Evolutionary conservation across 2,797 vertebrate genomes (phyloP).

Genomic region (Spheniscus humboldti): DNA sequence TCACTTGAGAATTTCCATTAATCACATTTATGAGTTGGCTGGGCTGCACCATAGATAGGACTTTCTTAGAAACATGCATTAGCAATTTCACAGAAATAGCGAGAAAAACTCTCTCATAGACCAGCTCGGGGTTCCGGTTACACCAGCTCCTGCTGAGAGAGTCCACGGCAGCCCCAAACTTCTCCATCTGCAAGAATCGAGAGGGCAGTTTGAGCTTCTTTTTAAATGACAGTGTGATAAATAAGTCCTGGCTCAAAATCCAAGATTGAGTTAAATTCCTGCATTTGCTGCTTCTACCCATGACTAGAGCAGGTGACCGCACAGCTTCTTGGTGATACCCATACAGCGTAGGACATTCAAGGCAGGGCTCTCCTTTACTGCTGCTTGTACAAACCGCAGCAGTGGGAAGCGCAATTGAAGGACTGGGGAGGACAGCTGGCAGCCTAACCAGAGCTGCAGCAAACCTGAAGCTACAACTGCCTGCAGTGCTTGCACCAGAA

Average conservation of each 20-base stretch:
- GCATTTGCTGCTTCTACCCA: neutral
- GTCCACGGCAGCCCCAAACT: conserved; percentile 2
- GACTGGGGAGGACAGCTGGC: too few relatives aligned
- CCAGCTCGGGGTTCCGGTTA: conserved; percentile 16
- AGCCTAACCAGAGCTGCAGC: neutral
- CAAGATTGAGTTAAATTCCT: neutral
- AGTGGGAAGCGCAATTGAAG: neutral
- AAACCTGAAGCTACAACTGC: neutral
- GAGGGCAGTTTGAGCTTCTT: neutral
- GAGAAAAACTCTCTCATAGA: conserved; percentile 50
- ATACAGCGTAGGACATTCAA: accelerated
- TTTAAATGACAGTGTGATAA: neutral
- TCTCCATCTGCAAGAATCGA: neutral
- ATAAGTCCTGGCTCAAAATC: neutral
- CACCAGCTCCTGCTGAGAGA: conserved; percentile 42
- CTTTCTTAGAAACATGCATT: neutral
- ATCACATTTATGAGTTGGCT: neutral
- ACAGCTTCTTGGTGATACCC: neutral
- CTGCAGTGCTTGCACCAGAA: neutral
- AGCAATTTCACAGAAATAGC: conserved; percentile 50
- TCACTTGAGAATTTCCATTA: conserved; percentile 24
- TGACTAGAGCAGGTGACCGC: neutral
- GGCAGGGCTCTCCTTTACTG: neutral
- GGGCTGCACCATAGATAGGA: neutral
- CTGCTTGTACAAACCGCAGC: neutral